Evolutionary conservation across 2,888 invertebrate species (phyloP).

Genomic region (Spodoptera picta): DNA sequence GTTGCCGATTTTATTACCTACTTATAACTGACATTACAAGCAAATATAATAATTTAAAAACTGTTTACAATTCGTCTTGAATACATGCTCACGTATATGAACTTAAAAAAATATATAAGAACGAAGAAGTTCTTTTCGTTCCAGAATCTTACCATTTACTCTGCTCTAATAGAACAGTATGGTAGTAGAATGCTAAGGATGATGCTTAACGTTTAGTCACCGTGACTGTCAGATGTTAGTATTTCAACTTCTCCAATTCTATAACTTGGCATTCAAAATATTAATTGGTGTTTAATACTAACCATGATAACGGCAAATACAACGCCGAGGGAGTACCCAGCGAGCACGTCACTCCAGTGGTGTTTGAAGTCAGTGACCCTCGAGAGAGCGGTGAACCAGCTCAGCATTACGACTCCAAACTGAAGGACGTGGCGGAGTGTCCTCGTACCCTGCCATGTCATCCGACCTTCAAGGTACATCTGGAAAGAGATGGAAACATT

Average conservation of each 20-base stretch:
- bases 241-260: no score
- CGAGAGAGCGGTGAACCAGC: constrained; percentile 95
- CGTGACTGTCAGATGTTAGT: no score
- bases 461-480: constrained; percentile 95
- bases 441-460: constrained; percentile 93
- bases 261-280: not conserved
- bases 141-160: no score
- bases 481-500: constrained; percentile 66
- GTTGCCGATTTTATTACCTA: no score
- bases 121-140: no score
- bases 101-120: no score
- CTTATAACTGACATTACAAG: no score
- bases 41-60: not conserved
- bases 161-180: no score
- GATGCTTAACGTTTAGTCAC: no score
- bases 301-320: constrained; percentile 83
- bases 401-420: constrained; percentile 92
- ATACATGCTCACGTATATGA: no score
- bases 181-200: no score
- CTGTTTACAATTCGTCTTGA: no score
- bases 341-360: constrained; percentile 98
- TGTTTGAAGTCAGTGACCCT: constrained; percentile 98
- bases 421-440: constrained; percentile 95
- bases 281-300: constrained; percentile 7
- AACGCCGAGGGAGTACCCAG: constrained; percentile 92